phyloP scores from a whole-genome alignment of 2,113 vertebrate species.

The Bothrops jararaca region DNA sequence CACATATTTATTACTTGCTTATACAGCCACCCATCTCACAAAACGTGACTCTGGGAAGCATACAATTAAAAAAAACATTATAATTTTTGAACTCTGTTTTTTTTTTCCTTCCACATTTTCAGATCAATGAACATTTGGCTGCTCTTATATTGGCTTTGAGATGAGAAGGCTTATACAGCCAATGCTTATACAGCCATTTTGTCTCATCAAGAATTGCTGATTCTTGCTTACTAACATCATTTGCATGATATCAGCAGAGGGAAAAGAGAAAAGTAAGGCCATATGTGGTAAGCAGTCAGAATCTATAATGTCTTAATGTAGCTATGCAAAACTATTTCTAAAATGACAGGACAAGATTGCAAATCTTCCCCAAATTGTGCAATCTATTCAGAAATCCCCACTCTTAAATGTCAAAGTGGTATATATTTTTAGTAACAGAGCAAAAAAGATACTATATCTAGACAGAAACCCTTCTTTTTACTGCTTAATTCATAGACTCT shows the following conservation, averaged over 20 bases:
- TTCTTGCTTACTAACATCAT: not conserved
- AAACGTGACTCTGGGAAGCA: not conserved
- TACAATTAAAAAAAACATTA: not conserved
- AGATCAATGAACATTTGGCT: not conserved
- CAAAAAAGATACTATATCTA: not conserved
- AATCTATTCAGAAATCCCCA: not conserved
- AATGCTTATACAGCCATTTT: not conserved
- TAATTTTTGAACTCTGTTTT: not conserved
- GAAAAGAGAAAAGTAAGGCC: not conserved
- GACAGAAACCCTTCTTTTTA: not conserved
- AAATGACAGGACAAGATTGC: not conserved
- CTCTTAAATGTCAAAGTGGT: not conserved
- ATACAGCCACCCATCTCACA: not conserved
- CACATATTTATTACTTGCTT: not conserved
- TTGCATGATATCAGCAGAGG: not conserved
- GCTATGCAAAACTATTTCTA: not conserved
- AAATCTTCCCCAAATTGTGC: not conserved
- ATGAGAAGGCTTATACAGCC: not conserved
- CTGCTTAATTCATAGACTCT: not conserved
- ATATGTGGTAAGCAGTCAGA: not conserved
- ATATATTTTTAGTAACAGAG: not conserved
- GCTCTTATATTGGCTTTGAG: not conserved
- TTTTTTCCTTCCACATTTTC: not conserved
- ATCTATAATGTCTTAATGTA: not conserved
- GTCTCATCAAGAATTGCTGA: not conserved